Conservation (phyloP, 2,113 vertebrate genomes). For the Neoarius graeffei region DNA sequence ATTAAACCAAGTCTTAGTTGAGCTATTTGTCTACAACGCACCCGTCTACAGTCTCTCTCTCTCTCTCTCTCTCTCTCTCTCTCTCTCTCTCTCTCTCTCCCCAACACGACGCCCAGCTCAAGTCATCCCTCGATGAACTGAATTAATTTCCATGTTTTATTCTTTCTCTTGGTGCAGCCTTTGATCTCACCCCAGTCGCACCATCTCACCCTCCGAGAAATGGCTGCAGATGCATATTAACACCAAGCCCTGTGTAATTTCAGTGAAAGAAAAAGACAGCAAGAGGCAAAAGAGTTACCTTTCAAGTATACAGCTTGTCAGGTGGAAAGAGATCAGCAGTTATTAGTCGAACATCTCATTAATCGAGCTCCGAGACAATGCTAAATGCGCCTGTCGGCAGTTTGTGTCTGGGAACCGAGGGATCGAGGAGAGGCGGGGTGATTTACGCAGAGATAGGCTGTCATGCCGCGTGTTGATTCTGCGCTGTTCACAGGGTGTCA, state of each 20-base stretch:
- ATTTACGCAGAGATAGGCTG: slow-evolving; percentile 6
- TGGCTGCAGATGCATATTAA: not conserved
- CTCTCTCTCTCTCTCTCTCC: slow-evolving; percentile 51
- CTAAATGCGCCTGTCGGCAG: slow-evolving; percentile 59
- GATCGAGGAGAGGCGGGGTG: slow-evolving; percentile 52
- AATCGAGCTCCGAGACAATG: slow-evolving; percentile 50
- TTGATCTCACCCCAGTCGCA: slow-evolving; percentile 59
- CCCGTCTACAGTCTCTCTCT: too few relatives aligned
- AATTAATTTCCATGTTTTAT: slow-evolving; percentile 61
- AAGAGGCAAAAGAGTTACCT: not conserved
- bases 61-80: too few relatives aligned
- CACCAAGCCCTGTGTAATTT: not conserved
- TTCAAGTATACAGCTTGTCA: slow-evolving; percentile 15
- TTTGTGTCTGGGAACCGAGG: slow-evolving; percentile 60
- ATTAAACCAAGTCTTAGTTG: not conserved
- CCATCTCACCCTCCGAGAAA: not conserved
- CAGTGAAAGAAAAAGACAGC: not conserved
- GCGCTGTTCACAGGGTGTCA: not conserved
- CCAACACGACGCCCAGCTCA: not conserved
- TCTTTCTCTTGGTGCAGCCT: slow-evolving; percentile 57
- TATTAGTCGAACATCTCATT: slow-evolving; percentile 56
- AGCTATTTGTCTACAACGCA: not conserved
- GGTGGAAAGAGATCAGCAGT: slow-evolving; percentile 51
- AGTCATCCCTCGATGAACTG: slow-evolving; percentile 57
- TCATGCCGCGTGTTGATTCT: not conserved